Evolutionary conservation across 1,140 invertebrate genomes (phyloP).

Genomic region (Luehdorfia chinensis): DNA sequence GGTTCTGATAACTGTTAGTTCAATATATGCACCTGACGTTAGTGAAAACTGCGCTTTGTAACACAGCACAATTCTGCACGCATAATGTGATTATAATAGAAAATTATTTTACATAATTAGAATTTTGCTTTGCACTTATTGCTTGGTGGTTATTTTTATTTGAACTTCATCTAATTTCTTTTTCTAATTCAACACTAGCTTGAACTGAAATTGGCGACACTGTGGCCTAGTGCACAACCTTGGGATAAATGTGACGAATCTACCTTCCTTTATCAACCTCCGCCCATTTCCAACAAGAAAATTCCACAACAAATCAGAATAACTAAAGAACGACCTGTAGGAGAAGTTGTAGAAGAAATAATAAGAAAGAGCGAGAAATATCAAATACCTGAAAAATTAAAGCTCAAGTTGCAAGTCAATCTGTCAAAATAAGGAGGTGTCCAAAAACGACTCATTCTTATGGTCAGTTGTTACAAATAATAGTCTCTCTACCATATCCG

Average conservation of each 20-base stretch:
- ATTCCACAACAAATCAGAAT: conserved; percentile 18
- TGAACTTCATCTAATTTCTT: conserved; percentile 34
- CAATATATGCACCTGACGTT: too few relatives aligned
- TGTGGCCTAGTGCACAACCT: conserved; percentile 53
- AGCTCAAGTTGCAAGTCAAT: conserved; percentile 29
- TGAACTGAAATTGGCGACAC: conserved; percentile 55
- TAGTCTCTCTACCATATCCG: conserved; percentile 57
- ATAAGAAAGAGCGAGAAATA: conserved; percentile 42
- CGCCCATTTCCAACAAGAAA: conserved; percentile 24
- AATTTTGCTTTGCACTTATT: conserved; percentile 22
- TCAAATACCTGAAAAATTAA: conserved; percentile 42
- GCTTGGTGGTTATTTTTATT: conserved; percentile 31
- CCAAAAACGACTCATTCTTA: conserved; percentile 50
- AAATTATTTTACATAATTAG: too few relatives aligned
- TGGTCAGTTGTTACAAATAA: conserved; percentile 42
- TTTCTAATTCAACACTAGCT: conserved; percentile 59
- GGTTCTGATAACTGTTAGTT: too few relatives aligned
- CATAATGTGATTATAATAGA: too few relatives aligned
- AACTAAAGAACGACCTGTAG: conserved; percentile 27
- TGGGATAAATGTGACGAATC: conserved; percentile 63
- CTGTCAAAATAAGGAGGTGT: conserved; percentile 27
- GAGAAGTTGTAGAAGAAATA: conserved; percentile 48
- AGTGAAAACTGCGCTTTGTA: too few relatives aligned
- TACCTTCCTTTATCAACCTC: conserved; percentile 39
- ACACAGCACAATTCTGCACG: too few relatives aligned